Evolutionary conservation across 1,140 invertebrate species (phyloP).

Genomic region (Apolygus lucorum): DNA sequence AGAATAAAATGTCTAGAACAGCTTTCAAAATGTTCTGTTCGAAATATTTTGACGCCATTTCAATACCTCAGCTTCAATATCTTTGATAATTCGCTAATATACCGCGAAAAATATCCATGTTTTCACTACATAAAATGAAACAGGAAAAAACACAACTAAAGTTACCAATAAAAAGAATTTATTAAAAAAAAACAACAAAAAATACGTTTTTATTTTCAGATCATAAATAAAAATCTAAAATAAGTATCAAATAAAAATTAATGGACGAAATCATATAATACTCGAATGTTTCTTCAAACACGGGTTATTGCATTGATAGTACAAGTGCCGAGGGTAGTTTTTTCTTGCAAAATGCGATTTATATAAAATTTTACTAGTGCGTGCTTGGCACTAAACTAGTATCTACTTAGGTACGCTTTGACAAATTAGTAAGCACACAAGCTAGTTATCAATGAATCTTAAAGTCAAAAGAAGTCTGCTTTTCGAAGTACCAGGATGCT

Average conservation of each 20-base stretch:
- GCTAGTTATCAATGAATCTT: background rate
- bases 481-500: background rate
- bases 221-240: background rate
- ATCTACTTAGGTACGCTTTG: background rate
- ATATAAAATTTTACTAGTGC: background rate
- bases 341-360: background rate
- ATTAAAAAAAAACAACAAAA: background rate
- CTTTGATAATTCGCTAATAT: no score
- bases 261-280: slow-evolving; percentile 12
- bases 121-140: no score
- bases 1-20: no score
- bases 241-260: background rate
- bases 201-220: background rate
- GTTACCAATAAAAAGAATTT: background rate
- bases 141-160: no score
- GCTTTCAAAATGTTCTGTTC: no score
- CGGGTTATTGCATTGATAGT: slow-evolving; percentile 2
- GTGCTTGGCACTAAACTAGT: slow-evolving; percentile 10
- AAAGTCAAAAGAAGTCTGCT: background rate
- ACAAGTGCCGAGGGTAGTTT: no score
- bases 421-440: no score
- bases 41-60: no score
- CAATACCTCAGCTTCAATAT: no score
- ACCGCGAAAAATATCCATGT: no score
- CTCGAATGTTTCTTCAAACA: background rate